phyloP scores from a whole-genome alignment of 2,888 invertebrate genomes.

The Tromatobia lineatoria region DNA sequence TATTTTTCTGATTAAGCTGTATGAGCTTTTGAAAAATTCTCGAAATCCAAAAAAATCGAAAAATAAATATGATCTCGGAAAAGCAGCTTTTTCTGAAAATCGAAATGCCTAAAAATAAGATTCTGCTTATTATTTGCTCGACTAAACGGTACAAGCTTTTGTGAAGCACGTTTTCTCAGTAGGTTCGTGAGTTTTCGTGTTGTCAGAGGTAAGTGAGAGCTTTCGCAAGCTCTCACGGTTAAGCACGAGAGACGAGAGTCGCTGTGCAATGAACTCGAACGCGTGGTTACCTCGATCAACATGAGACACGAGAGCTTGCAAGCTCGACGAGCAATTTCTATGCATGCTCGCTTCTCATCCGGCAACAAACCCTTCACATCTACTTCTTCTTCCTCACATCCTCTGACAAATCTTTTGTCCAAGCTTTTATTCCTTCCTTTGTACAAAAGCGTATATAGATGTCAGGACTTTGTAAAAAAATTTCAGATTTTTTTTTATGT shows the following conservation, averaged over 20 bases:
- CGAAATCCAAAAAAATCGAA: too few relatives aligned
- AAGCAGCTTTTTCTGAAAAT: too few relatives aligned
- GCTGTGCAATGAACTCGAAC: conserved; percentile 48
- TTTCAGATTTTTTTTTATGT: too few relatives aligned
- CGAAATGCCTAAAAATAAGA: too few relatives aligned
- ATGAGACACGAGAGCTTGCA: conserved; percentile 21
- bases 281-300: conserved; percentile 22
- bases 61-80: too few relatives aligned
- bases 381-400: not conserved
- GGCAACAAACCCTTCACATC: conserved; percentile 12
- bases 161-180: not conserved
- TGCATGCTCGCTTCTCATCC: conserved; percentile 40
- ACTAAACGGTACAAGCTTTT: not conserved
- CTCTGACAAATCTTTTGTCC: not conserved
- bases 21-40: too few relatives aligned
- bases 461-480: too few relatives aligned
- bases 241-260: conserved; percentile 12
- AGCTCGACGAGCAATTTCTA: conserved; percentile 58
- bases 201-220: conserved; percentile 3
- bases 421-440: conserved; percentile 15
- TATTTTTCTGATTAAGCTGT: too few relatives aligned
- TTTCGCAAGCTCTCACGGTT: conserved; percentile 34
- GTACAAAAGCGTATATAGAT: not conserved
- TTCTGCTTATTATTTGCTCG: not conserved
- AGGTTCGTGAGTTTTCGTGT: not conserved